phyloP scores from a whole-genome alignment of 2,888 invertebrate species.

The Opisthograptis luteolata region DNA sequence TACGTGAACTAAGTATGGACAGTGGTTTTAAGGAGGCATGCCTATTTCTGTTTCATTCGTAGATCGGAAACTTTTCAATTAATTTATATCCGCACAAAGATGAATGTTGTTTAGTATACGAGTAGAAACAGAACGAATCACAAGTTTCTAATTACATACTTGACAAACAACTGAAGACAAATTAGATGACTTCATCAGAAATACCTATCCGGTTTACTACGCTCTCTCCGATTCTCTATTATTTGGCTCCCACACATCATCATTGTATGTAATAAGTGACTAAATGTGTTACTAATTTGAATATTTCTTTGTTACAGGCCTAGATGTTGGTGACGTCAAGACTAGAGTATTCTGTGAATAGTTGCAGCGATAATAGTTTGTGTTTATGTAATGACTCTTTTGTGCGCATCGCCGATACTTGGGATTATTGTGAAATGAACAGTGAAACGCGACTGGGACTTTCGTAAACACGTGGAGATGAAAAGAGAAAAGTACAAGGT shows the following conservation, averaged over 20 bases:
- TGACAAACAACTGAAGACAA: constrained; percentile 14
- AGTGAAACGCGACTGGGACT: constrained; percentile 57
- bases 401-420: constrained; percentile 38
- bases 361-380: constrained; percentile 45
- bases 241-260: constrained; percentile 33
- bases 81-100: not conserved
- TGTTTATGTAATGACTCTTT: constrained; percentile 52
- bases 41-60: too few relatives aligned
- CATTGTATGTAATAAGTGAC: constrained; percentile 26
- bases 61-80: too few relatives aligned
- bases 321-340: constrained; percentile 40
- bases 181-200: constrained; percentile 25
- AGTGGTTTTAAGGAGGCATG: too few relatives aligned
- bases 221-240: constrained; percentile 25
- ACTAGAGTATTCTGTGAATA: constrained; percentile 43
- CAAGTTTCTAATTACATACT: constrained; percentile 25
- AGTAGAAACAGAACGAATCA: constrained; percentile 8
- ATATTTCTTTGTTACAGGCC: constrained; percentile 57
- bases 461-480: constrained; percentile 72
- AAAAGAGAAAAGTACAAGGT: constrained; percentile 83
- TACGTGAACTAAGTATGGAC: too few relatives aligned
- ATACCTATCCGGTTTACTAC: constrained; percentile 22
- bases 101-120: constrained; percentile 6
- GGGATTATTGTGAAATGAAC: constrained; percentile 63
- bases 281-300: constrained; percentile 40